phyloP scores from a whole-genome alignment of 2,888 invertebrate species.

The Galerucella pusilla region DNA sequence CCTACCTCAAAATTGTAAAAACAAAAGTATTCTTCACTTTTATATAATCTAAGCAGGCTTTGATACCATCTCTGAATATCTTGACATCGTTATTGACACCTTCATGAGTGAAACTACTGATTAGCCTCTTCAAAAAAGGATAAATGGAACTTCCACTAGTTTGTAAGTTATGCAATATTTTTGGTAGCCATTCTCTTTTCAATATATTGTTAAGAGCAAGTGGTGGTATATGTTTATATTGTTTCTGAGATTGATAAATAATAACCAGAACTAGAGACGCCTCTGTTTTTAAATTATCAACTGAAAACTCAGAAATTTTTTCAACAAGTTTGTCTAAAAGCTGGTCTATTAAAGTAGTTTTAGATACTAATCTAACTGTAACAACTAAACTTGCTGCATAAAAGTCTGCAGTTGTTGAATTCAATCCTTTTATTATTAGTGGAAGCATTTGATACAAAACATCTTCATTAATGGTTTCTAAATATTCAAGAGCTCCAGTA shows the following conservation, averaged over 20 bases:
- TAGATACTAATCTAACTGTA: slow-evolving; percentile 75
- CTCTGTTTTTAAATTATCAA: slow-evolving; percentile 70
- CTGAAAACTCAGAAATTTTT: slow-evolving; percentile 68
- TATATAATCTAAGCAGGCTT: slow-evolving; percentile 71
- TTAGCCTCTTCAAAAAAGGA: slow-evolving; percentile 70
- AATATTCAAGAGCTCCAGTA: slow-evolving; percentile 75
- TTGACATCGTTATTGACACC: slow-evolving; percentile 66
- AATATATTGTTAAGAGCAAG: slow-evolving; percentile 68
- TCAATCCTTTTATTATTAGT: slow-evolving; percentile 76
- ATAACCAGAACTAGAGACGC: slow-evolving; percentile 75
- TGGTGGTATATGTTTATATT: slow-evolving; percentile 64
- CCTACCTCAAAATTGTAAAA: slow-evolving; percentile 71
- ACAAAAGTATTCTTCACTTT: slow-evolving; percentile 70
- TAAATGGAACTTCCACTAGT: slow-evolving; percentile 69
- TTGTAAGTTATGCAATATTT: slow-evolving; percentile 68
- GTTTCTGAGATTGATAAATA: slow-evolving; percentile 75
- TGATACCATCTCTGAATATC: slow-evolving; percentile 69
- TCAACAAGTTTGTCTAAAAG: slow-evolving; percentile 72
- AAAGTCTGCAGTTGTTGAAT: slow-evolving; percentile 76
- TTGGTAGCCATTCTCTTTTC: slow-evolving; percentile 65
- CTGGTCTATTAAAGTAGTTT: slow-evolving; percentile 70
- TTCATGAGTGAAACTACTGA: slow-evolving; percentile 67
- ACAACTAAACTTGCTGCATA: slow-evolving; percentile 81
- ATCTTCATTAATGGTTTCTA: slow-evolving; percentile 67
- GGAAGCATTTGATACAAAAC: slow-evolving; percentile 78